phyloP scores from a whole-genome alignment of 2,888 invertebrate genomes.

The Nasonia oneida region DNA sequence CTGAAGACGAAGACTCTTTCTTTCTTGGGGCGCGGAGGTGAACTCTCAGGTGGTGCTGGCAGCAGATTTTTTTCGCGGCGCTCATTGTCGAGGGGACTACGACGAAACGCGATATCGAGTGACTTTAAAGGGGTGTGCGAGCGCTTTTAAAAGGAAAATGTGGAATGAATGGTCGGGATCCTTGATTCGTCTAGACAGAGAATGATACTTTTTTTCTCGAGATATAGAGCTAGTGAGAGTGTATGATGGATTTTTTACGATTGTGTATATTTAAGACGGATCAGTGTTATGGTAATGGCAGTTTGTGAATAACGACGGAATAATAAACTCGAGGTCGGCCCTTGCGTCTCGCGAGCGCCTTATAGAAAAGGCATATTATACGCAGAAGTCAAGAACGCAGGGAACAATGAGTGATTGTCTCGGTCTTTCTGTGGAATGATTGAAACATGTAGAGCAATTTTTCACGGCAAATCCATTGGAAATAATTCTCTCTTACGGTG shows the following conservation, averaged over 20 bases:
- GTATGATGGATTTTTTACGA: not conserved
- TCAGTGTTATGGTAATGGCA: not conserved
- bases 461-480: not conserved
- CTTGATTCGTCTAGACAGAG: not conserved
- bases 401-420: slow-evolving; percentile 15
- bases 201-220: not conserved
- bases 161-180: slow-evolving; percentile 19
- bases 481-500: not conserved
- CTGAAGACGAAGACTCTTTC: slow-evolving; percentile 27
- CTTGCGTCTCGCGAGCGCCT: not conserved
- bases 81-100: not conserved
- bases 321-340: not conserved
- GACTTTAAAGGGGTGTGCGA: slow-evolving; percentile 45
- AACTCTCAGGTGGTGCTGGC: slow-evolving; percentile 3
- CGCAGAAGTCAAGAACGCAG: not conserved
- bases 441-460: not conserved
- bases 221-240: not conserved
- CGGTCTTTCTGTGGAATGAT: not conserved
- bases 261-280: slow-evolving; percentile 10
- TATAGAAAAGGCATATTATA: not conserved
- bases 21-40: not conserved
- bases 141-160: not conserved
- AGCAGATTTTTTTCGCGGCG: slow-evolving; percentile 6
- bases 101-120: slow-evolving; percentile 49
- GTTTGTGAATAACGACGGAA: not conserved